phyloP scores from a whole-genome alignment of 2,888 invertebrate species.

The Harpalus rufipes region DNA sequence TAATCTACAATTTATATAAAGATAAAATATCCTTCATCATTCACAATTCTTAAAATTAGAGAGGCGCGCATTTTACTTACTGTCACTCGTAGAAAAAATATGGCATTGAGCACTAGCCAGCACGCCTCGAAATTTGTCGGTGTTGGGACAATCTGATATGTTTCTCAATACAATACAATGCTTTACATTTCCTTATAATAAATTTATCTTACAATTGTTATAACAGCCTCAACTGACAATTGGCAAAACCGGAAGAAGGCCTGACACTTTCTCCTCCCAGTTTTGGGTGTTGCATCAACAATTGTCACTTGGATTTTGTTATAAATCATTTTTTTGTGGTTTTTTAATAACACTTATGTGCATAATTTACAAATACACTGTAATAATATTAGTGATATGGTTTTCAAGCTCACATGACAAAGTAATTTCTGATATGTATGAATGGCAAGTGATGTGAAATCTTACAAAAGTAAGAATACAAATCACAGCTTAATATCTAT shows the following conservation, averaged over 20 bases:
- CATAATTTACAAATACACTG: conserved; percentile 34
- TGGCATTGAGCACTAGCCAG: conserved; percentile 69
- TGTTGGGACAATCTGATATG: conserved; percentile 19
- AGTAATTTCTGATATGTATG: conserved; percentile 60
- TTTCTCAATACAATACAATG: conserved; percentile 43
- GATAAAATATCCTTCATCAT: conserved; percentile 58
- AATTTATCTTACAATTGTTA: conserved; percentile 8
- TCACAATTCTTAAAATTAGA: conserved; percentile 41
- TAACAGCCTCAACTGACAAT: conserved; percentile 45
- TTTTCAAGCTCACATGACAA: conserved; percentile 68
- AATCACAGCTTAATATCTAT: conserved; percentile 63
- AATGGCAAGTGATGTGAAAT: conserved; percentile 33
- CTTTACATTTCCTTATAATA: neutral
- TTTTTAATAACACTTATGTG: conserved; percentile 31
- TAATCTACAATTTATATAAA: conserved; percentile 48
- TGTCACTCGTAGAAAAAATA: conserved; percentile 74
- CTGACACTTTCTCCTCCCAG: conserved; percentile 59
- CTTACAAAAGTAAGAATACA: conserved; percentile 12
- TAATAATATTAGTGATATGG: conserved; percentile 47
- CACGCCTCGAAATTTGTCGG: conserved; percentile 65
- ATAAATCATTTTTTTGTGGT: conserved; percentile 40
- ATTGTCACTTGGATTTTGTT: conserved; percentile 50
- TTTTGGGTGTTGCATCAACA: conserved; percentile 55
- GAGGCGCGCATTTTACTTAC: conserved; percentile 15
- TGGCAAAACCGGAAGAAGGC: conserved; percentile 48